Base-by-base conservation (phyloP, 1,140 invertebrate genomes). In the Brachionus angularis region DNA sequence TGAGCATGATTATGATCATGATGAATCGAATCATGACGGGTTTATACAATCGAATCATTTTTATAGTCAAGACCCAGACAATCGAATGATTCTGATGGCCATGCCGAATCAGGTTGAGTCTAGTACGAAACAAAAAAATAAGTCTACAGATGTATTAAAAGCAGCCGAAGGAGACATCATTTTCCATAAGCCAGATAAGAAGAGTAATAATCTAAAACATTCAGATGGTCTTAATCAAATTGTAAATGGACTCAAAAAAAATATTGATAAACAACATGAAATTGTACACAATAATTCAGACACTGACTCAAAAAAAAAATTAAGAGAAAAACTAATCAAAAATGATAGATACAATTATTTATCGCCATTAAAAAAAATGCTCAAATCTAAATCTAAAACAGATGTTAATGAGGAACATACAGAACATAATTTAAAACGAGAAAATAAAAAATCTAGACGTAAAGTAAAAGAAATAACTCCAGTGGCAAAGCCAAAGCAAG, bases 91-190 rank as follows among this genome's bases (percentile, higher is more conserved):
- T 23, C 46, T 67, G 62, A 67, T 67, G 62, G 29, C 47, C 1
- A 47, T 50, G 42, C 62, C 62, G 7, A 67, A 7, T 25, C 21
- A 10, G 12, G 44, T 16, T 42, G 10, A n/a, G 39, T 42, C 10
- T 42, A 16, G 39, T 42, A 10, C 10, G 16, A 42, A 42, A 42
- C 16, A 42, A 42, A 42, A 10, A 42, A 42, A 16, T 16, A 42
- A 46, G n/a, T 27, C 18, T 33, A 31, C 34, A 18, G 62, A 67
- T 12, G 42, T 67, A 8, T 23, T 67, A 18, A 67, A 67, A 67
- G 62, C 62, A 5, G 62, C 18, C 23, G 62, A 67, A 34, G 62
- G 62, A 7, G 62, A 67, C 31, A 67, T 67, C 1, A 67, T 67
- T 23, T 67, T 67, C 47, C 42, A 50, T 21, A 31, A 21, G 18